Evolutionary conservation across 1,140 invertebrate genomes (phyloP), one percentile per base, ranked within the genome.

Genomic region (Brachystomella parvula): DNA sequence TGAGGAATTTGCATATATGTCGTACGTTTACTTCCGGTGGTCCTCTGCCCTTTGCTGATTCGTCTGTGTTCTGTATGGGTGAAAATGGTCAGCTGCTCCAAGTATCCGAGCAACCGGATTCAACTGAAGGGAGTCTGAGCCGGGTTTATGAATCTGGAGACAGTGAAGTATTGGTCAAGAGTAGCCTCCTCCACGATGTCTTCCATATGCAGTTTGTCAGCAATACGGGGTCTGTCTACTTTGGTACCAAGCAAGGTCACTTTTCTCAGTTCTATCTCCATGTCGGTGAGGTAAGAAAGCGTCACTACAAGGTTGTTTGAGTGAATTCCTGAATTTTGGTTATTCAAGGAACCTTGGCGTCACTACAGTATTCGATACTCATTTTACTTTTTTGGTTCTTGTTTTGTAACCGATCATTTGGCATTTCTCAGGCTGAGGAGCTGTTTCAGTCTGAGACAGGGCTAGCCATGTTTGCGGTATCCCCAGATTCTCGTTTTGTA

Each of bases 401-500:
- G 28, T 64, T 26, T 26, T 15, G 29, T 66, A 21, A 15, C 17
- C 6, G n/a, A n/a, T n/a, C n/a, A n/a, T n/a, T 61, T 49, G 35
- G 24, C 33, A 28, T 21, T 21, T 35, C 39, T 15, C 21, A 67
- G 60, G 31, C 65, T 2, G 64, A 65, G n/a, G 69, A 73, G 64
- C n/a, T 73, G 6, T 71, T 73, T 53, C 39, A 69, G 31, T 44
- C 64, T 3, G 67, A 59, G 28, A 24, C 63, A 32, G 72, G 72
- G 21, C 69, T 73, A n/a, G 21, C 29, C n/a, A 53, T n/a, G 17
- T 73, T 73, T 66, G 58, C 56, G 2, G 59, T 73, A 24, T 71
- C 69, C 9, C 69, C 72, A 15, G 72, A 73, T 39, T 73, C 69
- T 19, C 53, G 72, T n/a, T 31, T 67, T 24, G 65, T 65, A n/a